Base-by-base conservation (phyloP, 2,797 vertebrate genomes). In the Lophotriccus pileatus region DNA sequence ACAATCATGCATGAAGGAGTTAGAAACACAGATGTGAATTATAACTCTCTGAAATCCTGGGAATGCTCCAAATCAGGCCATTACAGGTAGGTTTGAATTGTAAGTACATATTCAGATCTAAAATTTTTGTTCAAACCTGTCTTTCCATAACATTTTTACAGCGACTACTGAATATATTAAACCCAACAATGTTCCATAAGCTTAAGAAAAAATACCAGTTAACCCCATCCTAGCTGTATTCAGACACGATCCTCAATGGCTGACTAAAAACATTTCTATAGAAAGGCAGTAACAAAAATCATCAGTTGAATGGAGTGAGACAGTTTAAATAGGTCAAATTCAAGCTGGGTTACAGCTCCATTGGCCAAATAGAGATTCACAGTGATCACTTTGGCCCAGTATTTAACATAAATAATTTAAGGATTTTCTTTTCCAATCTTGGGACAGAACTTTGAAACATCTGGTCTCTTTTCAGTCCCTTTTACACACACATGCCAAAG, bases 11-110 rank as follows among this genome's bases (percentile, higher is more conserved):
- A 67, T 78, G 91, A 92, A 92, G 76, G 82, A 89, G 37, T 84
- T 87, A 62, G 92, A 96, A 95, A 87, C 82, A 92, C 82, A 95
- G 96, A 96, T 95, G 84, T 95, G 79, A 96, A 86, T 92, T 93
- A 52, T 59, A 95, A 87, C 84, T 89, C 82, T 47, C 86, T 68
- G 58, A 92, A 92, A 94, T 93, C 69, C 76, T 92, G 73, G 55
- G 73, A 89, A 47, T 81, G 87, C 50, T 95, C 82, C 90, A 93
- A 83, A 87, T 91, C 93, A 88, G 78, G 62, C 73, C 69, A 46
- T 95, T 91, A 95, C 70, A 84, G 30, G 81, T 87, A 47, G 53
- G 30, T 78, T 91, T 91, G 66, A 91, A 78, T 50, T 67, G n/a
- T 75, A 66, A 84, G 46, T 72, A 69, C 46, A 94, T 84, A 91